A percentile compares a stretch with the other conserved stretches of the same genome.
Conservation (phyloP, 1,140 invertebrate species). For the Cepaea nemoralis region DNA sequence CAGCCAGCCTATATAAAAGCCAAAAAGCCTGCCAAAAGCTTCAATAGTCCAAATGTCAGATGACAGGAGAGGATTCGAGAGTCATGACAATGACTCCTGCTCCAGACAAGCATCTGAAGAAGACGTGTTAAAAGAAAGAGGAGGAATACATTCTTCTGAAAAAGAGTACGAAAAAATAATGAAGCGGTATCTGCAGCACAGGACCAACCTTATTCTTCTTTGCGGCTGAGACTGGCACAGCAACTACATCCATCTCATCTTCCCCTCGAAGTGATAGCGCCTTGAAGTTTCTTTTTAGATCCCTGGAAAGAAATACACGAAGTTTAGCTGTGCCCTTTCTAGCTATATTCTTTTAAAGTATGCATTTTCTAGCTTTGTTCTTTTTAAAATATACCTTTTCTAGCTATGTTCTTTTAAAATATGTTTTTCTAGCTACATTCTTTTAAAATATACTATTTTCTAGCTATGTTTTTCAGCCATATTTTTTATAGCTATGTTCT, state of each 20-base stretch:
- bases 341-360: no score
- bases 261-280: slow-evolving; percentile 56
- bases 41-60: no score
- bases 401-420: background rate
- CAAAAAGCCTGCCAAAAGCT: no score
- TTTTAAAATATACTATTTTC: background rate
- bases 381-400: background rate
- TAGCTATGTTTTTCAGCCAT: background rate
- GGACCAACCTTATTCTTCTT: slow-evolving; percentile 53
- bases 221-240: slow-evolving; percentile 74
- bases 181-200: no score
- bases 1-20: no score
- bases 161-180: no score
- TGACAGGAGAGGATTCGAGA: no score
- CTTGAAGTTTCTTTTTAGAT: slow-evolving; percentile 65
- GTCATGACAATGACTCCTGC: no score
- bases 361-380: background rate
- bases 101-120: no score
- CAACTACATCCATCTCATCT: slow-evolving; percentile 76
- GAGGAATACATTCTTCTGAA: no score
- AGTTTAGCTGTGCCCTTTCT: background rate
- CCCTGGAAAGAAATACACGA: slow-evolving; percentile 48
- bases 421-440: background rate
- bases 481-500: no score
- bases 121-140: no score